Conservation (phyloP, 2,888 invertebrate species). For the Drosophila recens region DNA sequence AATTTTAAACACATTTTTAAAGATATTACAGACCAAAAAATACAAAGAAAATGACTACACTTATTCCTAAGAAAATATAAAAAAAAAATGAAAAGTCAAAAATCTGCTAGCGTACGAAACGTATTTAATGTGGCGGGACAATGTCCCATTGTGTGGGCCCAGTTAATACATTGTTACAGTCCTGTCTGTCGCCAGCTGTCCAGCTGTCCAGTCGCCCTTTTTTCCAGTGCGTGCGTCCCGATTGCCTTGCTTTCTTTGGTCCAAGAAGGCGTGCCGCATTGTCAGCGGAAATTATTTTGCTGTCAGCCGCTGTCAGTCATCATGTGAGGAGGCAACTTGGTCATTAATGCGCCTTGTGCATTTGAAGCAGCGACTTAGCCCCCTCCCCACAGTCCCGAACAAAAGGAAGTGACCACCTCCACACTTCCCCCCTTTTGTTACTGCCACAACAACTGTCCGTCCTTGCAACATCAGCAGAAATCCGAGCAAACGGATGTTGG, state of each 20-base stretch:
- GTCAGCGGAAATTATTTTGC: conserved; percentile 75
- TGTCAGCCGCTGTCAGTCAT: conserved; percentile 52
- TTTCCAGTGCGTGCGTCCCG: conserved; percentile 14
- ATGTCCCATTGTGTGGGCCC: neutral
- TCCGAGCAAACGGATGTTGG: conserved; percentile 36
- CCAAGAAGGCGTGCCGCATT: conserved; percentile 38
- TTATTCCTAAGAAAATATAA: neutral
- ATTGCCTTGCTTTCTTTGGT: conserved; percentile 25
- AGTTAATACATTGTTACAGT: conserved; percentile 12
- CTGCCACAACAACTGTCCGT: conserved; percentile 6
- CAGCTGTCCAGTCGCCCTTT: neutral
- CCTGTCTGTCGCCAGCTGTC: conserved; percentile 4
- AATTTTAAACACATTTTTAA: too few relatives aligned
- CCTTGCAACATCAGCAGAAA: conserved; percentile 48
- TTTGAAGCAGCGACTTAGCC: conserved; percentile 35
- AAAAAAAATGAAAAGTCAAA: neutral
- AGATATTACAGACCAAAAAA: neutral
- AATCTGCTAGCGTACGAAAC: neutral
- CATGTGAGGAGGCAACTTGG: conserved; percentile 25
- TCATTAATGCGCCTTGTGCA: conserved; percentile 41
- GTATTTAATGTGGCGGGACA: neutral
- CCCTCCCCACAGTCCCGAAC: neutral
- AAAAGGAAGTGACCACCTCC: neutral
- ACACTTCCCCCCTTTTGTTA: neutral
- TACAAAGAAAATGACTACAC: neutral